Percentiles rank a stretch among this genome's conserved stretches.
Evolutionary conservation across 1,140 invertebrate genomes (phyloP).

Genomic region (Probaryconus sp.): DNA sequence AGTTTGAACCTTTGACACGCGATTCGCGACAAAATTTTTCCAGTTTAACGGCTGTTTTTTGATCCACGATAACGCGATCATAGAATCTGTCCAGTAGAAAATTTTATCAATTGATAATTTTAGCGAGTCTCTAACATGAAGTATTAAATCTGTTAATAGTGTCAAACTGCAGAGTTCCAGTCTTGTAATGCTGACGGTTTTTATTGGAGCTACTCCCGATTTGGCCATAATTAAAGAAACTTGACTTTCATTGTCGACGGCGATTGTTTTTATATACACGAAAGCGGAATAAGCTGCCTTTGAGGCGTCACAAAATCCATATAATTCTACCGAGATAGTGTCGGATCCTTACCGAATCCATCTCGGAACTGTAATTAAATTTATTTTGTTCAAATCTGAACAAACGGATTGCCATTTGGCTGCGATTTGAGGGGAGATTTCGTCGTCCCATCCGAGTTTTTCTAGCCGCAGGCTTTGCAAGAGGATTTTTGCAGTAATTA

Average conservation of each 20-base stretch:
- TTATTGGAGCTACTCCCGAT: conserved; percentile 1
- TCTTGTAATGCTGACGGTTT: neutral
- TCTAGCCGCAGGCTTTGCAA: neutral
- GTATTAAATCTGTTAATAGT: neutral
- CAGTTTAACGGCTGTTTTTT: neutral
- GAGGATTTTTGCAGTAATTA: neutral
- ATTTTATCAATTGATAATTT: neutral
- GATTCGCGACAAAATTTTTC: neutral
- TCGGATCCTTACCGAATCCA: neutral
- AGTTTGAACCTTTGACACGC: neutral
- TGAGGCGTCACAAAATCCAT: conserved; percentile 5
- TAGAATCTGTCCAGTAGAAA: neutral
- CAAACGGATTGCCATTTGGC: neutral
- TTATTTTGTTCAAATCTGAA: neutral
- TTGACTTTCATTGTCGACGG: neutral
- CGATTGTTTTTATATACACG: neutral
- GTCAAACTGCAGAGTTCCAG: neutral
- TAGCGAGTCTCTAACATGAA: neutral
- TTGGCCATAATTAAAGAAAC: neutral
- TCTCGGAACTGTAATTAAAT: neutral
- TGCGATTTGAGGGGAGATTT: neutral
- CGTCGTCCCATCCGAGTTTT: neutral
- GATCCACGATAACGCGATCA: neutral
- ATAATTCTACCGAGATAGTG: neutral
- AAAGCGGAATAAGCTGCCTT: neutral